phyloP scores from a whole-genome alignment of 2,888 invertebrate species.

The Galeruca laticollis region DNA sequence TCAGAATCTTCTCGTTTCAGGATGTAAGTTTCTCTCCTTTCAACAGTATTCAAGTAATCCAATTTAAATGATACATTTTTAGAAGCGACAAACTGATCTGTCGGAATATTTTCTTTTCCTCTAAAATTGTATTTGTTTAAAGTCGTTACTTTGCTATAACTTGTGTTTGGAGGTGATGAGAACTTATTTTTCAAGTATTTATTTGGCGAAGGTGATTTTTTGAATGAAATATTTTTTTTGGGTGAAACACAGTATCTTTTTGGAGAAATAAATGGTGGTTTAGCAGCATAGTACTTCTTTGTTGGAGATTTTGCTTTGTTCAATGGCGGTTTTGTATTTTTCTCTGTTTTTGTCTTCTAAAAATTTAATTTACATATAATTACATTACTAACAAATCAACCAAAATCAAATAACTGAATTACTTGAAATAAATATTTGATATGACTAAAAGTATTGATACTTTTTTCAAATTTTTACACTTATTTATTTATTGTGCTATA shows the following conservation, averaged over 20 bases:
- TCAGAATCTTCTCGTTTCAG: slow-evolving; percentile 28
- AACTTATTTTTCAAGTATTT: background rate
- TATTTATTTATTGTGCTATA: too few species aligned
- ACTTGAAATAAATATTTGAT: too few species aligned
- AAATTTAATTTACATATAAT: slow-evolving; percentile 17
- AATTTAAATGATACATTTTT: slow-evolving; percentile 23
- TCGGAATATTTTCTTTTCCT: slow-evolving; percentile 11
- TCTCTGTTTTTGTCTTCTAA: slow-evolving; percentile 26
- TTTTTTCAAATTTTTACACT: background rate
- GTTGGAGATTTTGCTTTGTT: slow-evolving; percentile 43
- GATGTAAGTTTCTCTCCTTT: slow-evolving; percentile 38
- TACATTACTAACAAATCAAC: too few species aligned
- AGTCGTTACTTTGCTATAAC: background rate
- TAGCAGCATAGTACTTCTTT: slow-evolving; percentile 41
- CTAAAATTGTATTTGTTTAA: background rate
- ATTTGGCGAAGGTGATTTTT: slow-evolving; percentile 18
- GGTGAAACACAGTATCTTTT: slow-evolving; percentile 36
- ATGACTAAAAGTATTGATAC: too few species aligned
- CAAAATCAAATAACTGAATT: too few species aligned
- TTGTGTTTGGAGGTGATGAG: background rate
- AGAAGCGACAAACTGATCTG: slow-evolving; percentile 13
- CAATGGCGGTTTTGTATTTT: slow-evolving; percentile 31
- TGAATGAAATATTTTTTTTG: slow-evolving; percentile 8
- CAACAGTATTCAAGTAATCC: slow-evolving; percentile 13
- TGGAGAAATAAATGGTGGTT: slow-evolving; percentile 40